phyloP scores from a whole-genome alignment of 1,140 invertebrate genomes.

The Neocloeon triangulifer region DNA sequence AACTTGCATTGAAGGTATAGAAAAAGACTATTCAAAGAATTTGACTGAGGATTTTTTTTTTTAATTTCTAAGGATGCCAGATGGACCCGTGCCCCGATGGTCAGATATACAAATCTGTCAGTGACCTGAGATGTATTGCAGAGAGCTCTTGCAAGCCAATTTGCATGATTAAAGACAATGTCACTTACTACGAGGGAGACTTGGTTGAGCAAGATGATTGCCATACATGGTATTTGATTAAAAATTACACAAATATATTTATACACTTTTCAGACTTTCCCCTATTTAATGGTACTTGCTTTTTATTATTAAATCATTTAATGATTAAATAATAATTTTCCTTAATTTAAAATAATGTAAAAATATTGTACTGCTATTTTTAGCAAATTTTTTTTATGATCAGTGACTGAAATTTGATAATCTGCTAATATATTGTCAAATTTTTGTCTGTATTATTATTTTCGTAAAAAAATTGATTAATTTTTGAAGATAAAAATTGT shows the following conservation, averaged over 20 bases:
- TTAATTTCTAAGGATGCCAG: too few relatives aligned
- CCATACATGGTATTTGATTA: conserved; percentile 35
- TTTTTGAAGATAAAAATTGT: conserved; percentile 6
- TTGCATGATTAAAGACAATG: conserved; percentile 42
- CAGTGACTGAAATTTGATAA: too few relatives aligned
- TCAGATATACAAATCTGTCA: conserved; percentile 42
- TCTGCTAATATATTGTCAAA: too few relatives aligned
- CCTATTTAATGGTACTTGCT: background rate
- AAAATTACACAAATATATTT: background rate
- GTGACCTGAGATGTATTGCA: conserved; percentile 45
- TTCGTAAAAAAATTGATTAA: too few relatives aligned
- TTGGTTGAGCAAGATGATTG: conserved; percentile 46
- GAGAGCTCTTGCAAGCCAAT: conserved; percentile 38
- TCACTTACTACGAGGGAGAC: conserved; percentile 50
- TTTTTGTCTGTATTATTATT: too few relatives aligned
- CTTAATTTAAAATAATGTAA: conserved; percentile 5
- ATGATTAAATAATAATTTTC: too few relatives aligned
- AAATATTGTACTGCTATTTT: too few relatives aligned
- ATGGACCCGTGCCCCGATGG: conserved; percentile 43
- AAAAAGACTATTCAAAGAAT: too few relatives aligned
- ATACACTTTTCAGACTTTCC: background rate
- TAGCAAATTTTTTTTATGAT: too few relatives aligned
- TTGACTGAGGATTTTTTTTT: too few relatives aligned
- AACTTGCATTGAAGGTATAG: conserved; percentile 45
- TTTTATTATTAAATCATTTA: too few relatives aligned